These are phyloP conservation scores for Danio albolineatus DNA, from an alignment of 2,797 vertebrate species.

Conservation along the genomic window DNA sequence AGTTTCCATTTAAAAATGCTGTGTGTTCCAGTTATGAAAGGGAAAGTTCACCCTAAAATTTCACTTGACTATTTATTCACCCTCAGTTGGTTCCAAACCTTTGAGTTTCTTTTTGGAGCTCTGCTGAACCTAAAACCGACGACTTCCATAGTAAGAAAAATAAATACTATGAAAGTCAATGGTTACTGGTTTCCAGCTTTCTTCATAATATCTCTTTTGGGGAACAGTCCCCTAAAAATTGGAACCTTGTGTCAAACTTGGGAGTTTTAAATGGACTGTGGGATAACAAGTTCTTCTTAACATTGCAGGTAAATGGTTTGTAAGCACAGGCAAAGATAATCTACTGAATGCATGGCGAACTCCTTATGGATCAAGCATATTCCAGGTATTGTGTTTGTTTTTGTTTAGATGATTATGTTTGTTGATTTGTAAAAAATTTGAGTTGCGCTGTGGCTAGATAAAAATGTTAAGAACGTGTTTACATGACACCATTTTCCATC, in stretches of 20 bases:
- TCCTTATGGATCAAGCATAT: conserved; percentile 86
- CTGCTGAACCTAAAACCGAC: too few species aligned
- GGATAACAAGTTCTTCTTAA: neutral
- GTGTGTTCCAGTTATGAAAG: neutral
- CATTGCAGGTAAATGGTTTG: conserved; percentile 84
- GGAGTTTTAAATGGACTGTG: neutral
- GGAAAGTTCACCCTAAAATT: too few species aligned
- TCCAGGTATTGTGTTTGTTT: conserved; percentile 76
- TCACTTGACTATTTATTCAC: too few species aligned
- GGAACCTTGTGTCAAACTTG: neutral
- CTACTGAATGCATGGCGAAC: conserved; percentile 87
- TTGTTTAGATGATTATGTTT: neutral
- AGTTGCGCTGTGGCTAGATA: neutral
- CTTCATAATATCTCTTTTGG: too few species aligned
- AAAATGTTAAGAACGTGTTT: neutral
- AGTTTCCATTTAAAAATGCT: neutral
- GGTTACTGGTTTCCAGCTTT: too few species aligned
- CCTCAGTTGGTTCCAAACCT: too few species aligned
- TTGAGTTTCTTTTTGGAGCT: too few species aligned
- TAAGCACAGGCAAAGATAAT: conserved; percentile 87
- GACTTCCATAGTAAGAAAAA: too few species aligned
- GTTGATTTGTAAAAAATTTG: neutral
- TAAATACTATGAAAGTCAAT: too few species aligned
- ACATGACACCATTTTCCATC: too few species aligned
- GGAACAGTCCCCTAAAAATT: too few species aligned